phyloP scores from a whole-genome alignment of 2,113 vertebrate species.

The Meleagris gallopavo region DNA sequence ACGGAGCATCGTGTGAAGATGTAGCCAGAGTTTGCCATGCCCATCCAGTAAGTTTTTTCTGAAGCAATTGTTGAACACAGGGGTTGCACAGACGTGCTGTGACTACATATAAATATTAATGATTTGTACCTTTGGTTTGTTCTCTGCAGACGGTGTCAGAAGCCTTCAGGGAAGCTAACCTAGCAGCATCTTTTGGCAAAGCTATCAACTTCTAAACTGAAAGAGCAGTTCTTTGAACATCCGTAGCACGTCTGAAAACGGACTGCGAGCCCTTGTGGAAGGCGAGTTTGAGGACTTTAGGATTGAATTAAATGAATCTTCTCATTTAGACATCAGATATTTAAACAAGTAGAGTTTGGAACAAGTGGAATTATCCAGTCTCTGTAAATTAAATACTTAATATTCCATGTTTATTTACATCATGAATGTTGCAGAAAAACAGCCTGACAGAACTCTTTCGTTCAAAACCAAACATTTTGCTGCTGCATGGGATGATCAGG shows the following conservation, averaged over 20 bases:
- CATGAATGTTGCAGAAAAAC: slow-evolving; percentile 55
- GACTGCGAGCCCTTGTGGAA: slow-evolving; percentile 55
- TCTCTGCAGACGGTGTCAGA: slow-evolving; percentile 93
- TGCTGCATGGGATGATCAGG: slow-evolving; percentile 35
- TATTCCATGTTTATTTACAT: slow-evolving; percentile 50
- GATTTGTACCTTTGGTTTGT: slow-evolving; percentile 28
- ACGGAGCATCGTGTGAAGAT: slow-evolving; percentile 97
- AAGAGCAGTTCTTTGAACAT: slow-evolving; percentile 50
- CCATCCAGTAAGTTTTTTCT: slow-evolving; percentile 87
- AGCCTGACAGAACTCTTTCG: neutral
- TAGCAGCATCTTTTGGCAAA: slow-evolving; percentile 97
- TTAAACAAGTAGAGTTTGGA: slow-evolving; percentile 69
- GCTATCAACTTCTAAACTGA: slow-evolving; percentile 93
- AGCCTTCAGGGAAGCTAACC: slow-evolving; percentile 98
- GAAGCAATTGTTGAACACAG: neutral
- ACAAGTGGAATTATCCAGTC: slow-evolving; percentile 58
- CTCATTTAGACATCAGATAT: slow-evolving; percentile 58
- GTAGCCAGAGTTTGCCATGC: slow-evolving; percentile 96
- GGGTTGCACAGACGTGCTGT: neutral
- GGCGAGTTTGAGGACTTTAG: slow-evolving; percentile 57
- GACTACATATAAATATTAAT: neutral
- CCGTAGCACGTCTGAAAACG: slow-evolving; percentile 37
- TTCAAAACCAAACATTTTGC: slow-evolving; percentile 20
- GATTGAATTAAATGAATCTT: slow-evolving; percentile 65
- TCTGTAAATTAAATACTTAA: slow-evolving; percentile 68